phyloP scores from a whole-genome alignment of 2,113 vertebrate genomes.

The Crotalus tigris region DNA sequence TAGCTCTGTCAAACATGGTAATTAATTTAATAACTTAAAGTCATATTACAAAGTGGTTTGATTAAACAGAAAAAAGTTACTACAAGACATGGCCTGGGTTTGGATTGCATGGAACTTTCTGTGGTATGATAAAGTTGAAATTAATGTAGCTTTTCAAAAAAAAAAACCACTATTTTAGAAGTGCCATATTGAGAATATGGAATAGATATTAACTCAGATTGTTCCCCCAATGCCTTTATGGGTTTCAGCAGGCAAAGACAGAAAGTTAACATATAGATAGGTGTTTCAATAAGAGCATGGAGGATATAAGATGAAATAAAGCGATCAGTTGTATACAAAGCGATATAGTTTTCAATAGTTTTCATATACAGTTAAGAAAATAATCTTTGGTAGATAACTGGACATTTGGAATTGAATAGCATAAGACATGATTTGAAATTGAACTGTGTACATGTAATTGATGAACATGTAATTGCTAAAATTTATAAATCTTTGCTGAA shows the following conservation, averaged over 20 bases:
- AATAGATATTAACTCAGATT: not conserved
- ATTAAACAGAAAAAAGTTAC: not conserved
- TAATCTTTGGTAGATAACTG: not conserved
- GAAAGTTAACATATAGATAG: not conserved
- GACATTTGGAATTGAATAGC: not conserved
- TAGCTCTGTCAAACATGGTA: conserved; percentile 99
- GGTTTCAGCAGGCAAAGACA: not conserved
- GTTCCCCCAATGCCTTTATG: not conserved
- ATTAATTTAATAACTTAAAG: conserved; percentile 40
- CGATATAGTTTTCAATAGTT: not conserved
- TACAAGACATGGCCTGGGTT: not conserved
- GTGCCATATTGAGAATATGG: not conserved
- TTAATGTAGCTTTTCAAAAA: not conserved
- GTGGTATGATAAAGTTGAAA: not conserved
- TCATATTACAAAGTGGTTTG: not conserved
- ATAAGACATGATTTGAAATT: not conserved
- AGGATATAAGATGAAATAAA: not conserved
- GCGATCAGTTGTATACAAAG: not conserved
- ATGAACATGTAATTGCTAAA: not conserved
- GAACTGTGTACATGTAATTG: not conserved
- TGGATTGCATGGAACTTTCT: not conserved
- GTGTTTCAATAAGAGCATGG: not conserved
- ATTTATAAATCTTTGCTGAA: not conserved
- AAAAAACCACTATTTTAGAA: not conserved
- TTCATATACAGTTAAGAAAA: not conserved